Percentiles rank a stretch among this genome's conserved stretches.
Conservation (phyloP, 2,113 vertebrate genomes). For the Microcebus tavaratra region DNA sequence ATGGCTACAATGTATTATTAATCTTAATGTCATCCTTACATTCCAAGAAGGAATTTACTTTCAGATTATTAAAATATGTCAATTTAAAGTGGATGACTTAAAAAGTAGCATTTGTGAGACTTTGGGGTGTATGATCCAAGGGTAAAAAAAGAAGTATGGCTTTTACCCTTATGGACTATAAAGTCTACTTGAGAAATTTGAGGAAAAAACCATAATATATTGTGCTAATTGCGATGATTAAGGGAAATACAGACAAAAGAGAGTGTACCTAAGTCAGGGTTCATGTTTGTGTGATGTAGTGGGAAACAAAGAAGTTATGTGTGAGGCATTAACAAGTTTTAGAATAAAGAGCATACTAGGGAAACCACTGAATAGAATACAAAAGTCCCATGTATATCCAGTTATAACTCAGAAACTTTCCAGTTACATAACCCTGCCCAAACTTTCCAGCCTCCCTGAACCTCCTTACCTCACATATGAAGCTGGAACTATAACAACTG, state of each 20-base stretch:
- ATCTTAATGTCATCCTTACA: not conserved
- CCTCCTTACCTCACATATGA: not conserved
- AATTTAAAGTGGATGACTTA: not conserved
- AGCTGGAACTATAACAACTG: not conserved
- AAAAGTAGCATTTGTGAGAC: not conserved
- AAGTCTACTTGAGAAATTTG: not conserved
- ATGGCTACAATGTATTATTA: not conserved
- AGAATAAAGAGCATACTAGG: not conserved
- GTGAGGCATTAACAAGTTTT: not conserved
- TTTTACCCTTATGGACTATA: not conserved
- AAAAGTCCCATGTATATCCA: not conserved
- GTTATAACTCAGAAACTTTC: not conserved
- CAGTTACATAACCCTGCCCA: not conserved
- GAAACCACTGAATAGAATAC: not conserved
- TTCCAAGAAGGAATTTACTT: not conserved
- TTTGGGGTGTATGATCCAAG: not conserved
- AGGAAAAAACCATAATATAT: not conserved
- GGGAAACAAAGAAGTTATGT: not conserved
- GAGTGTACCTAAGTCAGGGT: not conserved
- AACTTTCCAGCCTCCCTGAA: not conserved
- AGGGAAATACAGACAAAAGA: not conserved
- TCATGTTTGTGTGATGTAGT: not conserved
- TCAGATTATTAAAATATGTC: conserved; percentile 1
- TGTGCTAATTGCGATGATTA: not conserved
- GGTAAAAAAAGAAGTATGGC: not conserved